phyloP scores from a whole-genome alignment of 2,797 vertebrate species.

The Heterohyrax brucei region DNA sequence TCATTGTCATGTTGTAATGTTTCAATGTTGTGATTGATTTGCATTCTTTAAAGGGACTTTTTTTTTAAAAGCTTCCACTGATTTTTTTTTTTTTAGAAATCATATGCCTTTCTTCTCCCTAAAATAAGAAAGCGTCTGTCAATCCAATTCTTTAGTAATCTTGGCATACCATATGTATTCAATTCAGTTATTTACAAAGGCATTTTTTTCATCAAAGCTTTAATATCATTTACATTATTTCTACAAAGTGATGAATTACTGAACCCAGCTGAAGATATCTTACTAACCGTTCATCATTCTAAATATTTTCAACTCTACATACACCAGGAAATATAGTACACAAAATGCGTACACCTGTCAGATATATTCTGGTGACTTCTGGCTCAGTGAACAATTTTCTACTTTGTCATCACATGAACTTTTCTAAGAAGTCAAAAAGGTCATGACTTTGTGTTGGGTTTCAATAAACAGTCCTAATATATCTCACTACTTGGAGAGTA shows the following conservation, averaged over 20 bases:
- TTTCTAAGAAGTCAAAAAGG: slow-evolving; percentile 23
- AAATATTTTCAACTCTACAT: slow-evolving; percentile 26
- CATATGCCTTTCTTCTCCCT: slow-evolving; percentile 20
- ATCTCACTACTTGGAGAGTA: slow-evolving; percentile 71
- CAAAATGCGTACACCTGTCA: neutral
- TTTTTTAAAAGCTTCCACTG: neutral
- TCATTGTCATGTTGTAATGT: neutral
- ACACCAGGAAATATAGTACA: neutral
- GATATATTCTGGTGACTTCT: slow-evolving; percentile 17
- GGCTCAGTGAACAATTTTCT: slow-evolving; percentile 2
- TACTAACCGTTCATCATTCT: slow-evolving; percentile 24
- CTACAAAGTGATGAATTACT: slow-evolving; percentile 41
- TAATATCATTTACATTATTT: neutral
- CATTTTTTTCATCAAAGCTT: slow-evolving; percentile 54
- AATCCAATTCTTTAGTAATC: slow-evolving; percentile 43
- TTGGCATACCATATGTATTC: neutral
- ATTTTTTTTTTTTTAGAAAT: slow-evolving; percentile 63
- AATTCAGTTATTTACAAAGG: slow-evolving; percentile 57
- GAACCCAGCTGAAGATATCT: slow-evolving; percentile 29
- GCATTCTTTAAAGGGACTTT: neutral
- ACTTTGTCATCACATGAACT: slow-evolving; percentile 29
- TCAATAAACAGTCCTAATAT: slow-evolving; percentile 62
- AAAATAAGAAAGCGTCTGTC: slow-evolving; percentile 67
- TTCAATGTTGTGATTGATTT: slow-evolving; percentile 38
- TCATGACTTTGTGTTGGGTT: slow-evolving; percentile 37